Evolutionary conservation across 2,113 vertebrate genomes (phyloP).

Genomic region (human (Homo sapiens)): GRCh38 chrX:144477501-144478000

Average conservation of each 20-base stretch:
- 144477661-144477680: not conserved
- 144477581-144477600: not conserved
- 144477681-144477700: not conserved
- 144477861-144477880: not conserved
- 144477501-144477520: not conserved
- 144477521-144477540: not conserved
- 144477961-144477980: not conserved
- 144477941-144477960: not conserved
- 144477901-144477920: not conserved
- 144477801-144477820: not conserved
- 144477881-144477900: not conserved
- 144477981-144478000: not conserved
- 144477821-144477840: not conserved
- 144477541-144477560: not conserved
- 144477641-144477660: not conserved
- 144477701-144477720: not conserved
- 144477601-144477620: not conserved
- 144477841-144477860: not conserved
- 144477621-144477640: not conserved
- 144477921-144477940: not conserved
- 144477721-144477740: not conserved
- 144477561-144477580: not conserved
- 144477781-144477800: not conserved
- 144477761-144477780: not conserved
- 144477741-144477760: not conserved